Percentiles rank a stretch among this genome's conserved stretches.
Evolutionary conservation across 1,140 invertebrate species (phyloP).

Genomic region (Lethocerus indicus): DNA sequence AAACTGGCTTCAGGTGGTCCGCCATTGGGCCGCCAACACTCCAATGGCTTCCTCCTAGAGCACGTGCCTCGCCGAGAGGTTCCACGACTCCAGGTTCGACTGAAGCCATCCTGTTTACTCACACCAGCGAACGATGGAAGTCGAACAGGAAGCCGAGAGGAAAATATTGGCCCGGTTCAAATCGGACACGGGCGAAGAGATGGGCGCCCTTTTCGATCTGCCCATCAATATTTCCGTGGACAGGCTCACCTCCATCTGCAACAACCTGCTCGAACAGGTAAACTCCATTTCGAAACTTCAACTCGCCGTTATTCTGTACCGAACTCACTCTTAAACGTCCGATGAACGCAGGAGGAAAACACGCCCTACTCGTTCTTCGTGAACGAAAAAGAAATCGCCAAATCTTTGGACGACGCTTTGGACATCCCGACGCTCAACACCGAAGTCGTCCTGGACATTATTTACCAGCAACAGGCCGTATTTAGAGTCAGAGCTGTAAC

Average conservation of each 20-base stretch:
- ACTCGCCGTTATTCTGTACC: neutral
- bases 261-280: conserved; percentile 70
- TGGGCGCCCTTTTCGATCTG: conserved; percentile 69
- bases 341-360: conserved; percentile 37
- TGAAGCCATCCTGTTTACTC: too few species aligned
- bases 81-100: too few species aligned
- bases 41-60: too few species aligned
- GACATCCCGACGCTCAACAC: conserved; percentile 44
- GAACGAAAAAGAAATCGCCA: conserved; percentile 71
- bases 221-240: conserved; percentile 61
- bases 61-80: too few species aligned
- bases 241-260: conserved; percentile 78
- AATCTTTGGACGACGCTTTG: conserved; percentile 50
- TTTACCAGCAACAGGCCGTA: conserved; percentile 94
- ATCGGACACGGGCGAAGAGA: conserved; percentile 70
- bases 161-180: conserved; percentile 53
- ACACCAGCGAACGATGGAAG: too few species aligned
- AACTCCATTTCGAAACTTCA: neutral
- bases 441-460: conserved; percentile 76
- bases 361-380: conserved; percentile 82
- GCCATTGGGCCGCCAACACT: too few species aligned
- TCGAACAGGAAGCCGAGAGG: conserved; percentile 17
- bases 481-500: conserved; percentile 77
- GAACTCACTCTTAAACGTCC: neutral
- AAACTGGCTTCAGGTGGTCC: too few species aligned